Evolutionary conservation across 2,113 vertebrate genomes (phyloP).

Genomic region (Cacatua alba): DNA sequence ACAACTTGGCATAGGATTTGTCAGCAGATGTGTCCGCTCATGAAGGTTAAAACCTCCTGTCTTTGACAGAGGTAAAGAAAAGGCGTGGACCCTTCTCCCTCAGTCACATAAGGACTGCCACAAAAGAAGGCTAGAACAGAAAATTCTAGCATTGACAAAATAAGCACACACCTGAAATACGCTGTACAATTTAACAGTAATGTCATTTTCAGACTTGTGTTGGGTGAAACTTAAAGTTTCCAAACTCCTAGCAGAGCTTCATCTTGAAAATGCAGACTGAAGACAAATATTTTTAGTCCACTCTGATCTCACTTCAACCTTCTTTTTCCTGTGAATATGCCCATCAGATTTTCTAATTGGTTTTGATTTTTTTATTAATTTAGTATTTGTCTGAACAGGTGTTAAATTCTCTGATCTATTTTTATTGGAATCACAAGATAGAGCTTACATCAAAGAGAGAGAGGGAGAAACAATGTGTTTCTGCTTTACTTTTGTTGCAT

Average conservation of each 20-base stretch:
- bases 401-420: not conserved
- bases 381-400: not conserved
- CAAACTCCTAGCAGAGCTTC: not conserved
- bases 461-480: not conserved
- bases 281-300: not conserved
- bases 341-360: not conserved
- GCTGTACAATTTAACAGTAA: not conserved
- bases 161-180: not conserved
- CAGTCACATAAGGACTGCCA: not conserved
- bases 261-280: not conserved
- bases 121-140: not conserved
- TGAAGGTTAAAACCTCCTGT: not conserved
- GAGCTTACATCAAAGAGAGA: not conserved
- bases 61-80: not conserved
- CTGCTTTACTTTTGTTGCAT: not conserved
- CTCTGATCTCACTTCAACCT: not conserved
- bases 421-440: not conserved
- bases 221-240: not conserved
- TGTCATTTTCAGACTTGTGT: not conserved
- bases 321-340: not conserved
- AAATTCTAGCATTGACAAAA: not conserved
- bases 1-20: not conserved
- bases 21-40: not conserved
- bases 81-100: not conserved
- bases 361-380: not conserved